Conservation (phyloP, 2,113 vertebrate species). For the Eudyptes chrysolophus region DNA sequence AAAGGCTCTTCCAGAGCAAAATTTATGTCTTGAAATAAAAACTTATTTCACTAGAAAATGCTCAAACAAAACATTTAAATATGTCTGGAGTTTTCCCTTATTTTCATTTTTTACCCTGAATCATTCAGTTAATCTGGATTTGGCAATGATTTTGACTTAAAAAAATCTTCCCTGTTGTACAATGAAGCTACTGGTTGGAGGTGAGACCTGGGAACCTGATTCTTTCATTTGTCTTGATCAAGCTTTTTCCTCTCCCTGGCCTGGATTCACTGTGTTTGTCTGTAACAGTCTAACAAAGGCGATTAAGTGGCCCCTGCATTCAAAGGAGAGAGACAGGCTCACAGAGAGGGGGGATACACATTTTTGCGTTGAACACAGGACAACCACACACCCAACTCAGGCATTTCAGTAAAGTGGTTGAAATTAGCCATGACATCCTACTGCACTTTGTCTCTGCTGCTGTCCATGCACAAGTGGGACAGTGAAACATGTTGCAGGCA, state of each 20-base stretch:
- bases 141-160: conserved; percentile 22
- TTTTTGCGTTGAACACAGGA: not conserved
- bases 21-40: conserved; percentile 11
- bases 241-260: not conserved
- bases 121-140: conserved; percentile 2
- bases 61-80: not conserved
- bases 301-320: not conserved
- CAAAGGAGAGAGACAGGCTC: not conserved
- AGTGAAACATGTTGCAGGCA: not conserved
- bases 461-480: not conserved
- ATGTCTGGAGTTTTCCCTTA: not conserved
- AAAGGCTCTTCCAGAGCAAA: not conserved
- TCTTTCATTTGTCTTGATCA: conserved; percentile 41
- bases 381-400: not conserved
- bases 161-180: conserved; percentile 8
- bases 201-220: not conserved
- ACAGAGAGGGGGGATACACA: not conserved
- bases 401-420: not conserved
- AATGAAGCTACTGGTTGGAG: conserved; percentile 27
- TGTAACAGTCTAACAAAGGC: not conserved
- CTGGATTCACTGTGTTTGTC: not conserved
- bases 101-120: conserved; percentile 9
- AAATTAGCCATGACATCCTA: not conserved
- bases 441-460: not conserved
- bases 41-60: not conserved